Base-by-base conservation (phyloP, 2,888 invertebrate genomes). In the Scaptomyza parva region DNA sequence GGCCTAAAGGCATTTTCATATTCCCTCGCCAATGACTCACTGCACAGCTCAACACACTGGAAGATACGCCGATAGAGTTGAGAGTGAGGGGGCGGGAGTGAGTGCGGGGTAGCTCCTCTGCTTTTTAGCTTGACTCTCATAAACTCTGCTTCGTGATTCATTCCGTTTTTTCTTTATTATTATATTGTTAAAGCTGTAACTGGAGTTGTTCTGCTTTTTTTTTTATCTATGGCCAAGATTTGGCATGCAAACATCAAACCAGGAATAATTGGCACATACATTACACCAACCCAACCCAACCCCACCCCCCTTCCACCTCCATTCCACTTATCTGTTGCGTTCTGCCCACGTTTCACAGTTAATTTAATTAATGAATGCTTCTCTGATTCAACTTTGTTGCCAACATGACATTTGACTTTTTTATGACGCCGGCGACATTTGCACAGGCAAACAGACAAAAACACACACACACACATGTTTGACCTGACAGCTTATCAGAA, bases 321-420 rank as follows among this genome's bases (percentile, higher is more conserved):
- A 3, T 28, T 41, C 26, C 11, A 53, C 24, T 55, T 57, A 50
- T 60, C 45, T 44, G 20, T 47, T 3, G 12, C 26, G 35, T 11
- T 37, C 28, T 33, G 43, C 28, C 62, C 41, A 59, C 62, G 50
- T 44, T 63, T 78, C 68, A 20, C 76, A 65, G 82, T 58, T 87
- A 87, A 82, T 82, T 82, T 58, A 85, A 85, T 82, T 87, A 82
- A 87, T 64, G 50, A 70, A 53, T 37, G 33, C 48, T 43, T 18
- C 60, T 58, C 63, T 59, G 62, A 78, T 73, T 76, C 37, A 8
- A 35, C n/a, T 72, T 8, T 60, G 40, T n/a, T 30, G 47, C 18
- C 47, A 43, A 47, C 40, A 60, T 61, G 65, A 73, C 76, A 72
- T 82, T 82, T 86, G 45, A 47, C 63, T 53, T 75, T 60, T 68